phyloP scores from a whole-genome alignment of 2,797 vertebrate species.

The Rhabdomys pumilio region DNA sequence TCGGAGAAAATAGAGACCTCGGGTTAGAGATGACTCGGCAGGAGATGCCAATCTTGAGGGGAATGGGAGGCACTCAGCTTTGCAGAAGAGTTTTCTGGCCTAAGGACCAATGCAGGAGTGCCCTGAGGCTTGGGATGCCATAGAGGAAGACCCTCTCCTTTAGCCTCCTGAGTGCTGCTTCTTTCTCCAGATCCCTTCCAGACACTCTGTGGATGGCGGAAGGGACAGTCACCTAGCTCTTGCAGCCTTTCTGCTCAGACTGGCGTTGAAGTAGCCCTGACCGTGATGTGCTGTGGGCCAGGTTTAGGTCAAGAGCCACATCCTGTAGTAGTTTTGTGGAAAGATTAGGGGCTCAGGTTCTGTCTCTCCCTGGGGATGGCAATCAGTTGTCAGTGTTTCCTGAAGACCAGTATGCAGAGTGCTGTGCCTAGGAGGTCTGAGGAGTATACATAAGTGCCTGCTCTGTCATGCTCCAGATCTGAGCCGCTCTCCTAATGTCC shows the following conservation, averaged over 20 bases:
- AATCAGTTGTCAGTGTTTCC: not conserved
- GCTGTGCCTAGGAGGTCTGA: not conserved
- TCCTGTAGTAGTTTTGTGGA: not conserved
- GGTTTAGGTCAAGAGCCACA: not conserved
- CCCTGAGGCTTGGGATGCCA: no score
- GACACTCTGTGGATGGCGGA: not conserved
- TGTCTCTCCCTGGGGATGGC: not conserved
- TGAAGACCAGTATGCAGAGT: not conserved
- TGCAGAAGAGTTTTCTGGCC: not conserved
- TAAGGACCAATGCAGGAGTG: not conserved
- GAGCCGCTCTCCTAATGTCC: not conserved
- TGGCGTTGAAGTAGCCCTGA: not conserved
- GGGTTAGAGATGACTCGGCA: not conserved
- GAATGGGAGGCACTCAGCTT: not conserved
- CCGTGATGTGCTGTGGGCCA: no score
- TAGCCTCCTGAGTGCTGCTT: not conserved
- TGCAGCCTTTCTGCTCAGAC: not conserved
- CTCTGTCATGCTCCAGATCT: not conserved
- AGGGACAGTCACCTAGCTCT: not conserved
- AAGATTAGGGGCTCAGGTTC: not conserved
- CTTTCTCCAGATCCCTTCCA: not conserved
- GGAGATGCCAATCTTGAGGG: not conserved
- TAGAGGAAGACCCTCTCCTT: not conserved
- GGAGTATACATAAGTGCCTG: fast-evolving
- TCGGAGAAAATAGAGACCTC: not conserved